phyloP scores from a whole-genome alignment of 2,797 vertebrate species.

The Rhincodon typus region DNA sequence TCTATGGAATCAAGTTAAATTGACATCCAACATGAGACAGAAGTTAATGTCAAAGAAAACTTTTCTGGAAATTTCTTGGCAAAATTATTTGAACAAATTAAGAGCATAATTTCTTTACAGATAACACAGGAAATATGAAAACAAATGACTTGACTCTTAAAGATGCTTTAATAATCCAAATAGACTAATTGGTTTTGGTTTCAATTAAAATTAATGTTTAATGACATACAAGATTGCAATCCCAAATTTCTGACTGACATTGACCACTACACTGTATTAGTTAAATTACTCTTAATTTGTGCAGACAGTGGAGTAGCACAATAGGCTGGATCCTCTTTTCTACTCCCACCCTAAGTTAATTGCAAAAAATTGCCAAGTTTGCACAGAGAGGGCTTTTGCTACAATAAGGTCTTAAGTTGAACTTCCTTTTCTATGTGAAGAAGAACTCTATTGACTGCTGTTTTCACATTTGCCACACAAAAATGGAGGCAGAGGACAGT shows the following conservation, averaged over 20 bases:
- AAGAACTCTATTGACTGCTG: neutral
- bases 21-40: neutral
- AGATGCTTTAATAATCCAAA: neutral
- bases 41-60: neutral
- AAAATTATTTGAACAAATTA: slow-evolving; percentile 13
- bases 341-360: neutral
- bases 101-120: neutral
- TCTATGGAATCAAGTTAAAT: neutral
- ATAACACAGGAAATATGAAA: neutral
- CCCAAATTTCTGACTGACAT: neutral
- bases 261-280: neutral
- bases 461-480: neutral
- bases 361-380: neutral
- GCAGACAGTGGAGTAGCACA: neutral
- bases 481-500: neutral
- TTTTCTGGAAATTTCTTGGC: neutral
- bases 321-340: neutral
- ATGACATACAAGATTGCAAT: neutral
- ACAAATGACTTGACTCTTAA: neutral
- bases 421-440: neutral
- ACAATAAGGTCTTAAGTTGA: neutral
- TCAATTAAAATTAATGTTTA: neutral
- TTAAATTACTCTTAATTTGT: neutral
- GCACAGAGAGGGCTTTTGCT: neutral
- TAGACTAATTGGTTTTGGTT: neutral